Evolutionary conservation across 2,888 invertebrate species (phyloP).

Genomic region (Lasius fuliginosus): DNA sequence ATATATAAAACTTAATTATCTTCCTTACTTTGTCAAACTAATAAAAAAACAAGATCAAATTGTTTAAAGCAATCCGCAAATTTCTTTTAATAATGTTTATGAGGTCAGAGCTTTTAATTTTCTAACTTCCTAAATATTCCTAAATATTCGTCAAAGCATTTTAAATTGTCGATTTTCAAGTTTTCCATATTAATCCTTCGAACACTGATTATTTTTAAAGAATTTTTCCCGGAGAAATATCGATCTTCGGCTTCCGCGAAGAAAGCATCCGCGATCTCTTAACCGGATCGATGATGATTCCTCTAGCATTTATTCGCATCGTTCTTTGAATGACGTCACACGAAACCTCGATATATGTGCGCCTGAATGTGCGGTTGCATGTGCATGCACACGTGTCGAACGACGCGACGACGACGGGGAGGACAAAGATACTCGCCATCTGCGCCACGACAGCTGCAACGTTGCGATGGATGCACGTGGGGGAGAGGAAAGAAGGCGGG

Average conservation of each 20-base stretch:
- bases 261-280: constrained; percentile 11
- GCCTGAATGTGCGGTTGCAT: constrained; percentile 44
- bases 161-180: background rate
- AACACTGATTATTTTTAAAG: background rate
- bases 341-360: constrained; percentile 54
- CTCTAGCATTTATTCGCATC: constrained; percentile 36
- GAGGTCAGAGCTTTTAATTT: background rate
- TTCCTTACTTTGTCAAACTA: background rate
- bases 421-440: constrained; percentile 74
- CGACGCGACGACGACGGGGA: constrained; percentile 51
- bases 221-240: background rate
- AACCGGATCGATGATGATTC: background rate
- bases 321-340: constrained; percentile 26
- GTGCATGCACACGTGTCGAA: constrained; percentile 52
- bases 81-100: background rate
- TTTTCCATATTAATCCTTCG: background rate
- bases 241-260: background rate
- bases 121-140: background rate
- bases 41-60: background rate
- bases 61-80: background rate
- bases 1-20: background rate
- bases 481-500: background rate
- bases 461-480: constrained; percentile 65
- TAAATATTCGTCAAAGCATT: background rate
- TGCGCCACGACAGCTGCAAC: constrained; percentile 76